Conservation (phyloP, 2,113 vertebrate species). For the Coryphaenoides rupestris region DNA sequence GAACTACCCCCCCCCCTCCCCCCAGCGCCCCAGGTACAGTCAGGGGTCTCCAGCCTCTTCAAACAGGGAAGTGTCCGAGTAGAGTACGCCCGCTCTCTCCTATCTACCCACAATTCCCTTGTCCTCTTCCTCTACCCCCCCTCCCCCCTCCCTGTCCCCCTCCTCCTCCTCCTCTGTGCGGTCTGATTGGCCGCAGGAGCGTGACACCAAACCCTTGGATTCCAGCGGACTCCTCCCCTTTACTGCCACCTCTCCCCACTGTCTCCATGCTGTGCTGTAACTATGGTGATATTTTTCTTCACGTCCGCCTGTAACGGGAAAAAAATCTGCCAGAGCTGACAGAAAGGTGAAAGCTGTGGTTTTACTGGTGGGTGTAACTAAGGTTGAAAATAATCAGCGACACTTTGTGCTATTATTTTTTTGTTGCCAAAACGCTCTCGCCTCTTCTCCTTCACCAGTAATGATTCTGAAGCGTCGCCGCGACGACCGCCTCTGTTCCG, state of each 20-base stretch:
- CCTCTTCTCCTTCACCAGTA: conserved; percentile 77
- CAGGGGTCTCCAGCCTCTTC: conserved; percentile 49
- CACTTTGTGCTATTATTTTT: conserved; percentile 80
- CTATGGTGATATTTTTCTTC: conserved; percentile 77
- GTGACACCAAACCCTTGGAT: conserved; percentile 38
- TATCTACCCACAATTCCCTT: conserved; percentile 7
- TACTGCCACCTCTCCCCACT: conserved; percentile 59
- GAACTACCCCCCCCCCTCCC: no score
- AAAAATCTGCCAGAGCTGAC: conserved; percentile 71
- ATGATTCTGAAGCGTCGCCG: conserved; percentile 77
- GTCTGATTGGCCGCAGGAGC: conserved; percentile 50
- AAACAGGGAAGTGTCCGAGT: conserved; percentile 35
- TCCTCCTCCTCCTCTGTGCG: conserved; percentile 29
- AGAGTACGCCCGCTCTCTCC: conserved; percentile 29
- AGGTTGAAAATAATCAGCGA: conserved; percentile 80
- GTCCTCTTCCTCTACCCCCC: conserved; percentile 39
- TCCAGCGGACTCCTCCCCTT: conserved; percentile 56
- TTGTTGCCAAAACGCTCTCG: conserved; percentile 77
- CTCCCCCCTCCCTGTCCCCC: conserved; percentile 48
- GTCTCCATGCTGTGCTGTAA: conserved; percentile 79
- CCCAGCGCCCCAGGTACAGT: conserved; percentile 29
- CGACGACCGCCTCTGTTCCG: conserved; percentile 33
- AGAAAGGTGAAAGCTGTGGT: conserved; percentile 82
- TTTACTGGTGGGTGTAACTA: conserved; percentile 69
- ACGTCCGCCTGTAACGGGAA: conserved; percentile 76